A percentile compares a stretch with the other conserved stretches of the same genome.
Evolutionary conservation across 92 coral and sea anemone genomes (phyloP).

Genomic region (Hydrozoanthus gracilis): DNA sequence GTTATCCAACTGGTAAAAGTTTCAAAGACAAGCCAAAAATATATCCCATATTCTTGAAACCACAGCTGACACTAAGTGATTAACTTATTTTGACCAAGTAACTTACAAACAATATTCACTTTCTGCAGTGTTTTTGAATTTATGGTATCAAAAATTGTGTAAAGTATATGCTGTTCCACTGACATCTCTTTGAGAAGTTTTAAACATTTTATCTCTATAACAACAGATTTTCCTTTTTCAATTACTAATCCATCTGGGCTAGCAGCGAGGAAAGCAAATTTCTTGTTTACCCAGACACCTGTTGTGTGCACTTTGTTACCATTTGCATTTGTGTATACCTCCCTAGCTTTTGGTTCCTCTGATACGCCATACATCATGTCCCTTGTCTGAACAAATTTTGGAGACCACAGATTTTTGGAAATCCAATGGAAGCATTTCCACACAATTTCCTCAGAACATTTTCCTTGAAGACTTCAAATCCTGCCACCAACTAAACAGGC

Average conservation of each 20-base stretch:
- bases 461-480: conserved; percentile 14
- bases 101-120: no score
- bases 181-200: conserved; percentile 54
- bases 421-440: conserved; percentile 48
- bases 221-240: conserved; percentile 41
- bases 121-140: no score
- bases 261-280: conserved; percentile 59
- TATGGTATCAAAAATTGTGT: no score
- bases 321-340: conserved; percentile 50
- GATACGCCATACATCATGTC: conserved; percentile 49
- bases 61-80: no score
- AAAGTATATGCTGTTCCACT: no score
- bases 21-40: no score
- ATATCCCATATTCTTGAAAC: no score
- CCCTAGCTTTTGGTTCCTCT: conserved; percentile 52
- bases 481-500: conserved; percentile 33
- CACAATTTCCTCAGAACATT: conserved; percentile 12
- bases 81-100: no score
- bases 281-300: conserved; percentile 54
- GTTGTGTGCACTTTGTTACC: conserved; percentile 43
- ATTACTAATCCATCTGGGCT: conserved; percentile 57
- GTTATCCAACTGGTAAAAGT: no score
- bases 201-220: conserved; percentile 55
- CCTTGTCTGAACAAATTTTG: conserved; percentile 40
- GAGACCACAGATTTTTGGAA: conserved; percentile 51